Base-by-base conservation (phyloP, 2,888 invertebrate genomes). In the Clunio marinus region DNA sequence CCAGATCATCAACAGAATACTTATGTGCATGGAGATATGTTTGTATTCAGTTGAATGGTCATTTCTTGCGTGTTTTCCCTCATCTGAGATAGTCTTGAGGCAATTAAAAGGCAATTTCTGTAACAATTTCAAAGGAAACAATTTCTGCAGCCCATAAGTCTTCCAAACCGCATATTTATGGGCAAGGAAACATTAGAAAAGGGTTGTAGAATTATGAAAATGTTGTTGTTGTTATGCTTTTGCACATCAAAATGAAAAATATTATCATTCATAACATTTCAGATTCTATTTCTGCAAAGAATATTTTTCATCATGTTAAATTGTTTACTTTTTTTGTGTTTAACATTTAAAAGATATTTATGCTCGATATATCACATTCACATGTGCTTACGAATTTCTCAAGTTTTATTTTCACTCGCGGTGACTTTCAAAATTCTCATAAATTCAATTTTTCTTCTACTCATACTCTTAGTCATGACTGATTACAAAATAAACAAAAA, bases 81-180 rank as follows among this genome's bases (percentile, higher is more conserved):
- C 3, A n/a, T 3, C 28, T 7, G 27, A 55, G n/a, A 55, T 3
- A 10, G 10, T 59, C 32, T 32, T 28, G 15, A n/a, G 37, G 35
- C 62, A 63, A 63, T 63, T 63, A 63, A 63, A 63, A 15, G 1
- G 24, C 25, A 22, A 35, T 59, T 59, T 59, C 5, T 20, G 32
- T 25, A 59, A 2, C 51, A 59, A 20, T 17, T 4, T n/a, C 35
- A 28, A 28, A 59, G 32, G 10, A 59, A 2, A 59, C 20, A 60
- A 13, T 59, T 59, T n/a, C n/a, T n/a, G n/a, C n/a, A n/a, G n/a
- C n/a, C n/a, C n/a, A n/a, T n/a, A n/a, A n/a, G n/a, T n/a, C n/a
- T n/a, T n/a, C 7, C 10, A 22, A 35, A 35, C 35, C 20, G 22
- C 20, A 58, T n/a, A 15, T 45, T 45, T 45, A 7, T n/a, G 15